Conservation (phyloP, 1,140 invertebrate species). For the Stenopsyche tienmushanensis region DNA sequence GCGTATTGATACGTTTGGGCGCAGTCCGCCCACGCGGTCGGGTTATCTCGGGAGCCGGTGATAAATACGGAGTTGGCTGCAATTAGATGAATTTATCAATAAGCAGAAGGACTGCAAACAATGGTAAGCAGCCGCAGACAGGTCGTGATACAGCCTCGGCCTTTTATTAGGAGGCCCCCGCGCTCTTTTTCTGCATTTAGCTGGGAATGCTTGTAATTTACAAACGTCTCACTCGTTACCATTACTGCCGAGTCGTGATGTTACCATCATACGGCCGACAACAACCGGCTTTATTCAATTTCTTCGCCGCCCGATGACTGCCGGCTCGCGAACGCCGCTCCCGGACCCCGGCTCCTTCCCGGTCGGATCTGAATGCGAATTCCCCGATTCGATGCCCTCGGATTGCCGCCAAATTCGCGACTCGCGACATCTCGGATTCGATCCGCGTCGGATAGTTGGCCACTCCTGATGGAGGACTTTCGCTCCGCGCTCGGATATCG, state of each 20-base stretch:
- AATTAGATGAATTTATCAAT: slow-evolving; percentile 4
- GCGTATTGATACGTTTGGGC: no score
- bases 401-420: neutral
- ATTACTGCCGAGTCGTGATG: slow-evolving; percentile 4
- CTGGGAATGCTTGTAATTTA: slow-evolving; percentile 2
- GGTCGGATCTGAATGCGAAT: neutral
- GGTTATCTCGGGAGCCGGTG: no score
- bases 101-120: neutral
- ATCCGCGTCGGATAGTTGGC: no score
- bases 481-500: neutral
- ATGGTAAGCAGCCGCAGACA: neutral
- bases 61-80: neutral
- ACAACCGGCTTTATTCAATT: slow-evolving; percentile 4
- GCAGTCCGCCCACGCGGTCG: no score
- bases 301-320: neutral
- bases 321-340: neutral
- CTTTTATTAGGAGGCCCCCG: neutral
- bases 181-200: neutral
- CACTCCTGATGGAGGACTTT: no score
- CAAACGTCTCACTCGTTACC: slow-evolving; percentile 13
- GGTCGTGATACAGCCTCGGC: neutral
- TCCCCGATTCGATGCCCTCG: neutral
- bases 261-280: neutral
- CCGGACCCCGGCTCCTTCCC: neutral
- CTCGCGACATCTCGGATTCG: neutral